Evolutionary conservation across 2,113 vertebrate species (phyloP).

Genomic region (Tinamus guttatus): DNA sequence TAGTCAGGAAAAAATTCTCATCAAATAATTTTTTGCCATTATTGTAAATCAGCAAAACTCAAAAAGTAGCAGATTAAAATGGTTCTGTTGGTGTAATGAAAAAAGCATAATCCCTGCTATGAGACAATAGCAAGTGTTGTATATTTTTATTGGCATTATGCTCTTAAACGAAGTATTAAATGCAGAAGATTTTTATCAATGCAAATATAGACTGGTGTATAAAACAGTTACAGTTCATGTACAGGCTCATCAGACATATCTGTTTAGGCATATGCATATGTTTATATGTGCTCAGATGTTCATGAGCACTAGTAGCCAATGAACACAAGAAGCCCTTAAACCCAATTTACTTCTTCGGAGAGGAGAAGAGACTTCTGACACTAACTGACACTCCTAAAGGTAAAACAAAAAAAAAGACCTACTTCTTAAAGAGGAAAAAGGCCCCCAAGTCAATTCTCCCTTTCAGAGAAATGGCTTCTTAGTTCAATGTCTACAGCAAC

Average conservation of each 20-base stretch:
- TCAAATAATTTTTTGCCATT: not conserved
- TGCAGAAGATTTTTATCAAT: not conserved
- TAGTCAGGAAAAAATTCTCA: not conserved
- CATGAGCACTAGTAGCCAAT: not conserved
- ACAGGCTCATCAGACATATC: not conserved
- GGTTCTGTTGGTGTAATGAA: not conserved
- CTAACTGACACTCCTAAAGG: not conserved
- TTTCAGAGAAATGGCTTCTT: not conserved
- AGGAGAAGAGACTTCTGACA: not conserved
- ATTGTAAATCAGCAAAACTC: not conserved
- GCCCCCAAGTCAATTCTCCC: not conserved
- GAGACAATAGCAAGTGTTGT: not conserved
- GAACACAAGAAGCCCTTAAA: not conserved
- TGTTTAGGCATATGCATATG: not conserved
- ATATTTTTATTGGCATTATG: not conserved
- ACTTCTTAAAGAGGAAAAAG: not conserved
- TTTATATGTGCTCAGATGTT: not conserved
- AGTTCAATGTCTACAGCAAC: not conserved
- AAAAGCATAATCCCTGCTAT: not conserved
- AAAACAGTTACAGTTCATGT: not conserved
- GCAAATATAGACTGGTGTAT: not conserved
- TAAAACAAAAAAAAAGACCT: not conserved
- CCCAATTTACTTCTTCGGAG: not conserved
- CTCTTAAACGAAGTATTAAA: not conserved
- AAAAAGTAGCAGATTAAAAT: not conserved